Base-by-base conservation (phyloP, 1,140 invertebrate genomes). In the Eriosoma lanigerum region DNA sequence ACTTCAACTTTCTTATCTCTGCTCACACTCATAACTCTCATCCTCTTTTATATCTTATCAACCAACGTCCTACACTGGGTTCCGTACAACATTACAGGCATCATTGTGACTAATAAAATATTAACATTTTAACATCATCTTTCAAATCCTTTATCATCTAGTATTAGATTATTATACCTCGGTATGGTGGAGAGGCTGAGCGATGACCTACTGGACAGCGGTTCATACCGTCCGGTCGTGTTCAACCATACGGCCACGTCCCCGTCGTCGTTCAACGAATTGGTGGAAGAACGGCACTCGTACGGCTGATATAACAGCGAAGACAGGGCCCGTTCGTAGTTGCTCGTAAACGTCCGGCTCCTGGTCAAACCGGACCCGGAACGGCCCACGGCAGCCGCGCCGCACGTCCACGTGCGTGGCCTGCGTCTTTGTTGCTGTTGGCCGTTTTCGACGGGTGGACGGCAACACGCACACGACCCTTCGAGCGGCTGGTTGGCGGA, bases 221-320 rank as follows among this genome's bases (percentile, higher is more conserved):
- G 32, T 26, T 17, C 78, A 15, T 64, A 76, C 38, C 24, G 68
- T 19, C 75, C 68, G 68, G 46, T 29, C 5, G 32, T 48, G 24
- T 60, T 58, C 8, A 83, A 60, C 83, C 83, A 83, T 24, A 81
- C 54, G 12, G 81, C 72, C 24, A 83, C 83, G 66, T 83, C 83
- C 4, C 81, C 82, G 68, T 83, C 83, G 82, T 83, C 83, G 26
- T 66, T 38, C 0, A 73, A 38, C 24, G 66, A 81, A 3, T 81
- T 80, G 5, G 29, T 78, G 2, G 75, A 78, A 15, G 60, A 78
- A n/a, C 82, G 70, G 68, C 84, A 84, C 29, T 85, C 84, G 81
- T 85, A 85, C 3, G 84, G 84, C 68, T 85, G 83, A 84, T 84
- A 85, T 9, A 85, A 81, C 10, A 85, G 81, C 32, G 84, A 84